Evolutionary conservation across 2,113 vertebrate species (phyloP), one percentile per base, ranked within the genome.

Genomic region (Mesoclemmys tuberculata): DNA sequence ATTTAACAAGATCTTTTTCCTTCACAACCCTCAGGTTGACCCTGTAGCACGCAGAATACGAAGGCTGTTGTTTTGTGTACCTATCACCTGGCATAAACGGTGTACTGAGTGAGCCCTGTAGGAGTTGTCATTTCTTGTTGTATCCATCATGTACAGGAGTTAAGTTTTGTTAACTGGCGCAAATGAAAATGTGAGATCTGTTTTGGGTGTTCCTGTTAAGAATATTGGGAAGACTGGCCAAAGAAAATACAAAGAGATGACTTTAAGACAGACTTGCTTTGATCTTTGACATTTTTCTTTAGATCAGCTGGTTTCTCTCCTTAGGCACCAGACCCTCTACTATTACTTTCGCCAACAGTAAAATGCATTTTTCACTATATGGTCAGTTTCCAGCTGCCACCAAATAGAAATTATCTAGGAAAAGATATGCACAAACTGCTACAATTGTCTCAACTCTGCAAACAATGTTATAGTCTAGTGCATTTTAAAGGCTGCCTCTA

Each of bases 151-250:
- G 81, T 94, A 87, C 90, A 92, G 96, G 95, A 93, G 96, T 87
- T 88, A 94, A 94, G 90, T 97, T 96, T 96, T 94, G 97, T 97
- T 97, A 97, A 97, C 97, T 97, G 92, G 96, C 94, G 95, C 92
- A n/a, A 29, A 96, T 93, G 92, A 93, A 84, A 97, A 93, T 2
- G 93, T 93, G 89, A 93, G 97, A 95, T 97, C 90, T 35, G 35
- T 90, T 93, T 91, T 46, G 84, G 88, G 92, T 88, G 93, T 82
- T 91, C 90, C 95, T 95, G 87, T 38, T 94, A 94, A 93, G 95
- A 90, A 87, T 68, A 93, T 93, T 90, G 89, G 56, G 3, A 80
- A n/a, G 78, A 68, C 64, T 41, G 84, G 78, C 85, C 54, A 4
- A 5, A 56, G 74, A 52, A 86, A 87, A 87, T 10, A 52, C 84